Conservation (phyloP, 2,797 vertebrate species). For the Platalea minor region DNA sequence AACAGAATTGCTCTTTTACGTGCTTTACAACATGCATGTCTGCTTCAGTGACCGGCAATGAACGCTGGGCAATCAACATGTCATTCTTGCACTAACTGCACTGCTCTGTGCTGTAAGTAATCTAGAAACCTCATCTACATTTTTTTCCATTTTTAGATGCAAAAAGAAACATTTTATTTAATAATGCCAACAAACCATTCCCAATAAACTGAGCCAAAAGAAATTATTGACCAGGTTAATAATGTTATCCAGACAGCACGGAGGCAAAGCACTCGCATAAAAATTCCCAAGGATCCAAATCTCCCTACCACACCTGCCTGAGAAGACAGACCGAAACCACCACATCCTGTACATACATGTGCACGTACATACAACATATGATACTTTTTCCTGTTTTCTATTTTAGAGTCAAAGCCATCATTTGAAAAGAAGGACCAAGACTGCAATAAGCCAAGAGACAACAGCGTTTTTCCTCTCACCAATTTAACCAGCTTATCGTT, state of each 20-base stretch:
- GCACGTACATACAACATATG: not conserved
- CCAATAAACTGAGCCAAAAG: not conserved
- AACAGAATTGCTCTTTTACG: not conserved
- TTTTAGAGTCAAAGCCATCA: not conserved
- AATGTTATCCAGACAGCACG: not conserved
- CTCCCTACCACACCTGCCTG: not conserved
- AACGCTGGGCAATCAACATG: not conserved
- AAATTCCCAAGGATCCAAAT: not conserved
- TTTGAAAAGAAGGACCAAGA: not conserved
- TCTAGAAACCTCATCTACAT: not conserved
- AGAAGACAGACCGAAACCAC: not conserved
- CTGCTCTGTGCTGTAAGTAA: not conserved
- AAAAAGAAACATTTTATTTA: not conserved
- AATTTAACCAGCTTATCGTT: not conserved
- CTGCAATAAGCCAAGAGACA: not conserved
- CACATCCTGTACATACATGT: not conserved
- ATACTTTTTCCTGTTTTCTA: not conserved
- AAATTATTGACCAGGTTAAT: not conserved
- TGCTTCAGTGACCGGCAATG: not conserved
- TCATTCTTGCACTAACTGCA: not conserved
- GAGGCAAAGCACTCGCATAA: not conserved
- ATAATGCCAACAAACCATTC: not conserved
- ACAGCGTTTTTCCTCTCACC: not conserved
- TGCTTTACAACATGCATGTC: not conserved
- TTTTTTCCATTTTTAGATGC: not conserved